Evolutionary conservation across 1,140 invertebrate species (phyloP), one percentile per base, ranked within the genome.

Genomic region (Drosophila sturtevanti): DNA sequence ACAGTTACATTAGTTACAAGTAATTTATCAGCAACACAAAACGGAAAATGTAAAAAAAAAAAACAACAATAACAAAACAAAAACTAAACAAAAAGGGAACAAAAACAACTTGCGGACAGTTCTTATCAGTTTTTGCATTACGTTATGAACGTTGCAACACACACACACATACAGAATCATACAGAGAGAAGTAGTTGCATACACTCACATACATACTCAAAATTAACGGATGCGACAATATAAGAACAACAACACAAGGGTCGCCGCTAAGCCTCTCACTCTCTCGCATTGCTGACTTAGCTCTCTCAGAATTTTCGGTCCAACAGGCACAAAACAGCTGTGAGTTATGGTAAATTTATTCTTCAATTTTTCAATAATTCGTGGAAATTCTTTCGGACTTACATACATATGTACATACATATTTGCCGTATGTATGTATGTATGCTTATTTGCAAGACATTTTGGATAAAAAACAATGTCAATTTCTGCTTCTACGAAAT

Each of bases 251-350:
- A 54, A 35, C 12, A 4, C 10, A 44, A 72, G 44, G 61, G 41
- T 18, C 41, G 27, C 22, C 41, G 27, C 22, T 27, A 65, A 31
- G 35, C 16, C 22, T 48, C 48, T 24, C 65, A 65, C 35, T 60
- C 41, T 5, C 52, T 44, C 9, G 61, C 54, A 4, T 48, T 18
- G 48, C 48, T 14, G 38, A 24, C 31, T 34, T 14, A 54, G 68
- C 51, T 63, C 60, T 34, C 63, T 63, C 48, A 51, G 5, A 14
- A 18, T 67, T 66, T 52, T 38, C 74, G 73, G 74, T 78, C 81
- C 81, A 89, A 87, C 84, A 87, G 82, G 82, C 82, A 67, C 77
- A 87, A 48, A 87, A 87, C 82, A 87, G 82, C 82, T 87, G 82
- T 48, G 41, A 48, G 16, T 48, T 48, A 21, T 16, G 41, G 41